phyloP scores from a whole-genome alignment of 2,113 vertebrate genomes.

The Takifugu flavidus region DNA sequence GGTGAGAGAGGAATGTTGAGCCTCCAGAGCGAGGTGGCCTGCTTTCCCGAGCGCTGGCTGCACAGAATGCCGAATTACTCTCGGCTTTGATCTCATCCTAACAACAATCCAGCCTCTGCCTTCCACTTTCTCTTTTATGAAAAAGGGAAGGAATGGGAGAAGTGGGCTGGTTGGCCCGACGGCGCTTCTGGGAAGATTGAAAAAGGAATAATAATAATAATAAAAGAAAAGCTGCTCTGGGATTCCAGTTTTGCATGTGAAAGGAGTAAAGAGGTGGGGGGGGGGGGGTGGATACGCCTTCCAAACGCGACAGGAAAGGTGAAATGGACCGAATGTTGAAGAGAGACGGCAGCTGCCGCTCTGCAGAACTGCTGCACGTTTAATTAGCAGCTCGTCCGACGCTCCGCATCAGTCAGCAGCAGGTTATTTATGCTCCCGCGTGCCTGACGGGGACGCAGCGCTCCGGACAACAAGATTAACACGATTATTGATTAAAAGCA shows the following conservation, averaged over 20 bases:
- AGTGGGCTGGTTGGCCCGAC: constrained; percentile 7
- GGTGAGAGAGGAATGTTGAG: constrained; percentile 39
- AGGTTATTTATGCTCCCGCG: constrained; percentile 5
- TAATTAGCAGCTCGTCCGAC: background rate
- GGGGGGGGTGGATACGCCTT: background rate
- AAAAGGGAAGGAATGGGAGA: constrained; percentile 23
- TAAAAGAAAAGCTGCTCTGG: constrained; percentile 10
- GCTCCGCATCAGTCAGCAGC: background rate
- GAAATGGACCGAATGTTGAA: background rate
- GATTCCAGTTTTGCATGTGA: constrained; percentile 28
- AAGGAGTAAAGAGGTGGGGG: constrained; percentile 13
- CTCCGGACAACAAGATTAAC: constrained; percentile 13
- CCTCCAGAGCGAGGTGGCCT: constrained; percentile 51
- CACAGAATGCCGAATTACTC: constrained; percentile 42
- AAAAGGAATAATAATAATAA: background rate
- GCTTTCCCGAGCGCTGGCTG: constrained; percentile 28
- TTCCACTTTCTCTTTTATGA: constrained; percentile 43
- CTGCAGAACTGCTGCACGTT: no score
- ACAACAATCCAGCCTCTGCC: constrained; percentile 28
- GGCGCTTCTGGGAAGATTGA: constrained; percentile 26
- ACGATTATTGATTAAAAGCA: constrained; percentile 38
- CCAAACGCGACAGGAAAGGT: background rate
- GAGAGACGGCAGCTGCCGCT: no score
- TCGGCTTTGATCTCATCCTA: constrained; percentile 57
- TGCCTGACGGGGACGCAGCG: constrained; percentile 1